These are phyloP conservation scores for Lepus oiostolus DNA, from an alignment of 2,797 vertebrate species.

Conservation along the genomic window DNA sequence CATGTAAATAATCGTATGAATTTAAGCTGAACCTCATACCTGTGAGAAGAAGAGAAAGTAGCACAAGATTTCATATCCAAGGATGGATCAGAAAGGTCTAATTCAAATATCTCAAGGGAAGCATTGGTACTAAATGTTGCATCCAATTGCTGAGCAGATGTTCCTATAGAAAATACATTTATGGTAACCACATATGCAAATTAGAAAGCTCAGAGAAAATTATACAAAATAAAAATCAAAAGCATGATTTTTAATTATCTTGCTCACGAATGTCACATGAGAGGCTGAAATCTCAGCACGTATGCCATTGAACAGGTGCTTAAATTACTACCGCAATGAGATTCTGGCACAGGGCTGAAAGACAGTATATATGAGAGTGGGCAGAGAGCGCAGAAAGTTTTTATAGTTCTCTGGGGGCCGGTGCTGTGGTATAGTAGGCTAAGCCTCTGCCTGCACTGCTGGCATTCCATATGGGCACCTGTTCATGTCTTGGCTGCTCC, in stretches of 20 bases:
- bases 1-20: background rate
- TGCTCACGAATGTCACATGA: background rate
- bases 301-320: background rate
- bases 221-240: conserved; percentile 8
- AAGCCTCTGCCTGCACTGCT: too few relatives aligned
- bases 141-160: conserved; percentile 98
- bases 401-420: background rate
- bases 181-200: conserved; percentile 56
- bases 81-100: conserved; percentile 94
- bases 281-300: background rate
- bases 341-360: conserved; percentile 10
- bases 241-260: conserved; percentile 47
- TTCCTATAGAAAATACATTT: conserved; percentile 90
- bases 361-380: background rate
- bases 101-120: conserved; percentile 96
- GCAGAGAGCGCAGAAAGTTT: background rate
- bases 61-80: conserved; percentile 97
- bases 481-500: too few relatives aligned
- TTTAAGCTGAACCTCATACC: conserved; percentile 87
- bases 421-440: too few relatives aligned
- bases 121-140: conserved; percentile 98
- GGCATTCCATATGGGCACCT: too few relatives aligned
- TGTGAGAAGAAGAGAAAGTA: conserved; percentile 94
- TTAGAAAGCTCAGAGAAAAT: conserved; percentile 29
- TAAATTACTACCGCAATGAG: background rate